These are phyloP conservation scores for Cylindroiulus punctatus DNA, from an alignment of 2,888 invertebrate species.

Conservation along the genomic window DNA sequence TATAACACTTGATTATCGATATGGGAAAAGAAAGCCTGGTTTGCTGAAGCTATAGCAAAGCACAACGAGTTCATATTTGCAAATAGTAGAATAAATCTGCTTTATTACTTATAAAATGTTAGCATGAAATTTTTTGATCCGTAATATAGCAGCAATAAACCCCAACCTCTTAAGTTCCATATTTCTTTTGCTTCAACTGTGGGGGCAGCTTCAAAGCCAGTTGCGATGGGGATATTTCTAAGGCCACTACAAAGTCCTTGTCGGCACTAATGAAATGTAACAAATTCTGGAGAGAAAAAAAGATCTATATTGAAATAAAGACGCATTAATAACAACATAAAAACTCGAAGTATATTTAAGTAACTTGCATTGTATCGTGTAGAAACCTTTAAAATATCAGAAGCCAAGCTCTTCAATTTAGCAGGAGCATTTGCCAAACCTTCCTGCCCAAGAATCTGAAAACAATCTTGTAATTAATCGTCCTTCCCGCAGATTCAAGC, in stretches of 20 bases:
- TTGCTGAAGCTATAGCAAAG: not conserved
- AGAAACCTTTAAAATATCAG: constrained; percentile 46
- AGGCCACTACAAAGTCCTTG: constrained; percentile 49
- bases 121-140: not conserved
- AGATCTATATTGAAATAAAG: not conserved
- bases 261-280: constrained; percentile 41
- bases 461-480: not conserved
- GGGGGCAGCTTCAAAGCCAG: constrained; percentile 48
- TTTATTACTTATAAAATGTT: not conserved
- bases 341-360: not conserved
- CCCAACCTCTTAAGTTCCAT: constrained; percentile 45
- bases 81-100: not conserved
- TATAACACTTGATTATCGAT: too few species aligned
- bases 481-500: not conserved
- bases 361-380: constrained; percentile 22
- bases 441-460: constrained; percentile 39
- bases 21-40: too few species aligned
- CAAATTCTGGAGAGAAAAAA: constrained; percentile 44
- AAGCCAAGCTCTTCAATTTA: not conserved
- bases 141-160: not conserved
- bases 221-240: constrained; percentile 44
- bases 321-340: not conserved
- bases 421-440: not conserved
- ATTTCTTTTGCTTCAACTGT: constrained; percentile 48
- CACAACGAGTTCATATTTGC: not conserved